Evolutionary conservation across 2,113 vertebrate genomes (phyloP).

Genomic region (Agapornis roseicollis): DNA sequence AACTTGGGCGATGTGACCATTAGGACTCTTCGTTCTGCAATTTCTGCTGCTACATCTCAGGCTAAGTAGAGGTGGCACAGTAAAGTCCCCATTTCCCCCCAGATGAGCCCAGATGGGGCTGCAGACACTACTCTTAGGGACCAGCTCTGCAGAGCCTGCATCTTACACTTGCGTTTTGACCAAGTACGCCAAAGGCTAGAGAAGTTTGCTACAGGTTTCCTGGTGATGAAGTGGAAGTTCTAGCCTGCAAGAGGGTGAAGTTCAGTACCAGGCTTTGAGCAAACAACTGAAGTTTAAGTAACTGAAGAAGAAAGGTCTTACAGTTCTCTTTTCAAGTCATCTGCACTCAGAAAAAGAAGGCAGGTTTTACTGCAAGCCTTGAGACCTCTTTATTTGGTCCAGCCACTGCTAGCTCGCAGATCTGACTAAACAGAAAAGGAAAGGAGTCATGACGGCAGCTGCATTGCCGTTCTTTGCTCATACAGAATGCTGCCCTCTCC

Average conservation of each 20-base stretch:
- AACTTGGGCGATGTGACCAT: background rate
- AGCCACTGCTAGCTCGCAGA: background rate
- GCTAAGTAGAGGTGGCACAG: background rate
- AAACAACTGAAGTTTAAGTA: background rate
- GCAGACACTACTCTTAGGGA: background rate
- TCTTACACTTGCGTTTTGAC: background rate
- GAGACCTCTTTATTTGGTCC: background rate
- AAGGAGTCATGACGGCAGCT: background rate
- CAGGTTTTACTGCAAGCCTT: background rate
- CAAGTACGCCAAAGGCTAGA: background rate
- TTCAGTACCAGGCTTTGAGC: background rate
- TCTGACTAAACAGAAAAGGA: background rate
- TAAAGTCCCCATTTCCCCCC: background rate
- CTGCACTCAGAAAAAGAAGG: background rate
- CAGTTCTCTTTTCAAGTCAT: background rate
- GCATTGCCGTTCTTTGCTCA: background rate
- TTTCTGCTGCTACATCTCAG: background rate
- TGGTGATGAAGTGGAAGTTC: background rate
- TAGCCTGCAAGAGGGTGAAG: background rate
- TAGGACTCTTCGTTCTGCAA: background rate
- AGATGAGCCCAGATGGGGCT: background rate
- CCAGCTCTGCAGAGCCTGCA: background rate
- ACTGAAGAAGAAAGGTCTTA: background rate
- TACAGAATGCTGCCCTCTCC: background rate
- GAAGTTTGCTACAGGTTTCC: background rate